Evolutionary conservation across 2,797 vertebrate species (phyloP).

Genomic region (Dicrostonyx torquatus): DNA sequence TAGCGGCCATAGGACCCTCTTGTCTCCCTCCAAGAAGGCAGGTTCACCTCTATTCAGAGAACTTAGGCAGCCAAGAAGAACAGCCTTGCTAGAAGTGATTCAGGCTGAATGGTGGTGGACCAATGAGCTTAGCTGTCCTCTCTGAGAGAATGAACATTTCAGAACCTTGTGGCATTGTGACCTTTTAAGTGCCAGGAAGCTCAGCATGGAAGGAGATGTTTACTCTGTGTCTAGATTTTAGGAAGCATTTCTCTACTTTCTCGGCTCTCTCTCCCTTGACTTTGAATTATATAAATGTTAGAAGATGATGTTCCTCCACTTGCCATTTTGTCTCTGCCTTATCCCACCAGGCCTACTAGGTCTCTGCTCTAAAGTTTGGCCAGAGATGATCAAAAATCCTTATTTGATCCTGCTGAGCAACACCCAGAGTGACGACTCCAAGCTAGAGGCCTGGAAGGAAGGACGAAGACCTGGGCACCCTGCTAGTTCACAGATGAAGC

Average conservation of each 20-base stretch:
- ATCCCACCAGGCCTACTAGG: background rate
- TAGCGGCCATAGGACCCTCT: background rate
- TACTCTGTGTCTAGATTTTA: background rate
- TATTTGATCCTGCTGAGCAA: background rate
- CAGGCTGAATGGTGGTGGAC: background rate
- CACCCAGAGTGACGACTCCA: slow-evolving; percentile 1
- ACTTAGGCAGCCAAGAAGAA: background rate
- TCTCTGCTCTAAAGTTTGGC: slow-evolving; percentile 20
- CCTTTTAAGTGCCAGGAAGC: background rate
- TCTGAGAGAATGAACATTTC: background rate
- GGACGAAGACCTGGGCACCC: background rate
- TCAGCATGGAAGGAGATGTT: background rate
- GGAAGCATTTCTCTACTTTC: background rate
- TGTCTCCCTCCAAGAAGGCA: background rate
- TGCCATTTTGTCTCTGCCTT: slow-evolving; percentile 4
- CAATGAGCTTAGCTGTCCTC: background rate
- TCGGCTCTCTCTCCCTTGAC: background rate
- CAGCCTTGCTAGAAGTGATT: background rate
- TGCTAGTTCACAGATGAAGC: slow-evolving; percentile 10
- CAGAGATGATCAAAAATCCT: background rate
- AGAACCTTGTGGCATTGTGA: background rate
- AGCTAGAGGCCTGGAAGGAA: slow-evolving; percentile 2
- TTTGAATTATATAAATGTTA: background rate
- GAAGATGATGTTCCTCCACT: background rate
- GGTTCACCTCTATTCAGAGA: background rate